Conservation (phyloP, 2,797 vertebrate genomes). For the Ataeniobius toweri region DNA sequence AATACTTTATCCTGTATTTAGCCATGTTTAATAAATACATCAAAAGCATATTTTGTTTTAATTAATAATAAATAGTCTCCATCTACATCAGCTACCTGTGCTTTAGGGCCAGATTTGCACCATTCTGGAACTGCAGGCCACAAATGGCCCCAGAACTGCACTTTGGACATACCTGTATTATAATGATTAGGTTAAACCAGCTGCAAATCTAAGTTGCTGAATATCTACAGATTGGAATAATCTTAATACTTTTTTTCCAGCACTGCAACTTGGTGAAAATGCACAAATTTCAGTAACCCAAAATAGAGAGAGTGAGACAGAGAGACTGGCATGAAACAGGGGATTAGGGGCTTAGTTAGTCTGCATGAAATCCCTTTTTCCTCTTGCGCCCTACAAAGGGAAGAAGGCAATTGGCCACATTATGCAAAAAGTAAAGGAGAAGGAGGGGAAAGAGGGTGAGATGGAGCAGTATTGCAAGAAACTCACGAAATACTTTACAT, state of each 20-base stretch:
- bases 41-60: too few relatives aligned
- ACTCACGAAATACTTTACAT: conserved; percentile 27
- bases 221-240: conserved; percentile 6
- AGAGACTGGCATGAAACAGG: conserved; percentile 69
- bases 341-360: conserved; percentile 79
- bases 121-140: too few relatives aligned
- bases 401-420: conserved; percentile 72
- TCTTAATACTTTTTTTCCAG: conserved; percentile 5
- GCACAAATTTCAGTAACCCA: conserved; percentile 31
- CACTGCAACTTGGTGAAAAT: conserved; percentile 6
- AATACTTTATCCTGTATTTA: too few relatives aligned
- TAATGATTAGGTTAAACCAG: background rate
- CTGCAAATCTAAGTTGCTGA: background rate
- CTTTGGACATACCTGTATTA: background rate
- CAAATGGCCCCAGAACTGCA: too few relatives aligned
- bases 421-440: conserved; percentile 58
- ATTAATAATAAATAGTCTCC: too few relatives aligned
- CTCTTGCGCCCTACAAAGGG: conserved; percentile 71
- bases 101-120: too few relatives aligned
- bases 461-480: conserved; percentile 20
- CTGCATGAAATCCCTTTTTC: conserved; percentile 79
- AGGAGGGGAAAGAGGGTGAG: conserved; percentile 15
- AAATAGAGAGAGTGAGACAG: conserved; percentile 30
- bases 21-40: too few relatives aligned
- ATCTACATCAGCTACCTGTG: too few relatives aligned